Evolutionary conservation across 2,113 vertebrate species (phyloP), one percentile per base, ranked within the genome.

Genomic region (Galeopterus variegatus): DNA sequence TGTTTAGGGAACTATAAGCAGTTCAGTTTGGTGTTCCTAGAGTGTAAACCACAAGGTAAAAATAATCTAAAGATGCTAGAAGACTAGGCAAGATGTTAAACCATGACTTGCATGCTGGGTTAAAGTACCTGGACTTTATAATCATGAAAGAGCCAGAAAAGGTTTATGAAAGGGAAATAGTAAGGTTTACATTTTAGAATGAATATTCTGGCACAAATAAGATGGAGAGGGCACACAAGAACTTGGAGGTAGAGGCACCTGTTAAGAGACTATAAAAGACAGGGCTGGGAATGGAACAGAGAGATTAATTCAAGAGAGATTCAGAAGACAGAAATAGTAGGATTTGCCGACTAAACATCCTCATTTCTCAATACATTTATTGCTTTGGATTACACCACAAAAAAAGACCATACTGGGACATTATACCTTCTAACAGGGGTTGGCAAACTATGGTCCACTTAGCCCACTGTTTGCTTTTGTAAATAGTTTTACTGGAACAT

Each of bases 201-300:
- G n/a, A 89, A 14, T 81, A 90, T 67, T 96, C 18, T 90, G 13
- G 67, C 24, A 93, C 41, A 95, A 95, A 83, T 45, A 94, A 81
- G 62, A 91, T 18, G 67, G 12, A 85, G 9, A 3, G 6, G n/a
- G 41, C 19, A 90, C 26, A 33, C 15, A 92, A 90, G 24, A 93
- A 19, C 82, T 11, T 62, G 31, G 76, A 94, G 24, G 26, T 36
- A 70, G 64, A 50, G n/a, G 5, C 15, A 52, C 41, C 4, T 50
- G 12, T 26, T 80, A 72, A 90, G 45, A 81, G 56, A 92, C 19
- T 62, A n/a, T 52, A 19, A 93, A 93, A 89, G 60, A 13, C n/a
- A 76, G n/a, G 18, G 58, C 12, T 81, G 36, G 31, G 45, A 79
- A 69, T 50, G 41, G 60, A 79, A 77, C 1, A 94, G 19, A 91